Evolutionary conservation across 2,797 vertebrate genomes (phyloP), one percentile per base, ranked within the genome.

Genomic region (Artibeus lituratus): DNA sequence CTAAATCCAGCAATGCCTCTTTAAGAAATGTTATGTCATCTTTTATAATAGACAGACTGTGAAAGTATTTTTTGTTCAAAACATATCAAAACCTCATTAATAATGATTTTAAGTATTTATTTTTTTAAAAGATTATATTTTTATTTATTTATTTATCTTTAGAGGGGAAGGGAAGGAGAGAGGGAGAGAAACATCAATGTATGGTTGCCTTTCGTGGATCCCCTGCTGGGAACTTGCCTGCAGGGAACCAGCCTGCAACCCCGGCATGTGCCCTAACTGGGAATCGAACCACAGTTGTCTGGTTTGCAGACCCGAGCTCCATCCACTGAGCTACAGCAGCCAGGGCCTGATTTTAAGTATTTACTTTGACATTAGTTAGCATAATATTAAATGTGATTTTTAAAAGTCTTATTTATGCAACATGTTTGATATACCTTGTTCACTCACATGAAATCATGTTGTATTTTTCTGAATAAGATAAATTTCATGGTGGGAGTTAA

Each of bases 391-490:
- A 7, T 24, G 42, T 65, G 4, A 88, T 81, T 39, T 96, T 96
- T 95, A 5, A 95, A 96, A 96, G 80, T 87, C 77, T 90, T 92
- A 44, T 97, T 98, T 98, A 94, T 95, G 22, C 82, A 96, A 16
- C 1, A 2, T 73, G 11, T 94, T 97, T 96, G 95, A 94, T 51
- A 85, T 96, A 84, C 57, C 53, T 97, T 97, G 51, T 98, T 98
- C 94, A 96, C 67, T 93, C 87, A 47, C 59, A 95, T 97, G 95
- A 96, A 97, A 97, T 98, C 92, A 94, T 97, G 90, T 97, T 97
- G 96, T 92, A 91, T 94, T 98, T 98, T 98, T 96, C 72, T 94
- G 94, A 97, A 92, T 97, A 94, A 95, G 84, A 93, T 97, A 95
- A 98, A 98, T 98, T 98, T 98, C 92, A 94, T 92, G 91, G 80